phyloP scores from a whole-genome alignment of 2,888 invertebrate species.

The Cheiracanthium punctorium region DNA sequence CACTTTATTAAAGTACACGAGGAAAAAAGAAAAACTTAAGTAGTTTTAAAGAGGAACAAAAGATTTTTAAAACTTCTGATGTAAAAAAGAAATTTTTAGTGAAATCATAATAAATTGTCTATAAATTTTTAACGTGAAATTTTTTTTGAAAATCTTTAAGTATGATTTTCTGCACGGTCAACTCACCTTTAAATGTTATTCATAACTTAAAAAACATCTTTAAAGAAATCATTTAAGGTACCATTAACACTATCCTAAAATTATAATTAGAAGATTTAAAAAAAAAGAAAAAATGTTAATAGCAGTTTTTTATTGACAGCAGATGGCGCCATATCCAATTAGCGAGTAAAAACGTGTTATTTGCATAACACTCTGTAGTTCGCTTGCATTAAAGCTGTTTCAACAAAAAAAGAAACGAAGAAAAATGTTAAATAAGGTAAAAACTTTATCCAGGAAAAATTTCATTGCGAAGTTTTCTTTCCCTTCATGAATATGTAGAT shows the following conservation, averaged over 20 bases:
- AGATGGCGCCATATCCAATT: constrained; percentile 12
- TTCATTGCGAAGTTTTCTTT: constrained; percentile 26
- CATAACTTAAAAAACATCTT: neutral
- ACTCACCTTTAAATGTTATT: too few relatives aligned
- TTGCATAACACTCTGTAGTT: constrained; percentile 5
- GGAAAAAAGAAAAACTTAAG: too few relatives aligned
- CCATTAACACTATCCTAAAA: neutral
- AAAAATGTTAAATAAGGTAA: constrained; percentile 31
- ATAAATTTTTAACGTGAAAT: too few relatives aligned
- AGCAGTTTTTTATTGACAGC: neutral
- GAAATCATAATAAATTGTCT: too few relatives aligned
- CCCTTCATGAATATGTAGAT: constrained; percentile 58
- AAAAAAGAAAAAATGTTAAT: neutral
- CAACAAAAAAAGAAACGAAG: neutral
- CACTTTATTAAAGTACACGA: too few relatives aligned
- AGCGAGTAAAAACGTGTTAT: neutral
- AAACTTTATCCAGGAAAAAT: too few relatives aligned
- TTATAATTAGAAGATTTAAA: neutral
- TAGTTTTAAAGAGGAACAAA: too few relatives aligned
- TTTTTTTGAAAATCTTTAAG: too few relatives aligned
- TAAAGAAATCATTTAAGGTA: neutral
- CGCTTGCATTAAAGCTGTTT: neutral
- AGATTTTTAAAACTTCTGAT: too few relatives aligned
- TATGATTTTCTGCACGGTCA: too few relatives aligned
- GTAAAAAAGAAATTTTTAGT: too few relatives aligned